Conservation (phyloP, 2,888 invertebrate species). For the Cheilosia soror region DNA sequence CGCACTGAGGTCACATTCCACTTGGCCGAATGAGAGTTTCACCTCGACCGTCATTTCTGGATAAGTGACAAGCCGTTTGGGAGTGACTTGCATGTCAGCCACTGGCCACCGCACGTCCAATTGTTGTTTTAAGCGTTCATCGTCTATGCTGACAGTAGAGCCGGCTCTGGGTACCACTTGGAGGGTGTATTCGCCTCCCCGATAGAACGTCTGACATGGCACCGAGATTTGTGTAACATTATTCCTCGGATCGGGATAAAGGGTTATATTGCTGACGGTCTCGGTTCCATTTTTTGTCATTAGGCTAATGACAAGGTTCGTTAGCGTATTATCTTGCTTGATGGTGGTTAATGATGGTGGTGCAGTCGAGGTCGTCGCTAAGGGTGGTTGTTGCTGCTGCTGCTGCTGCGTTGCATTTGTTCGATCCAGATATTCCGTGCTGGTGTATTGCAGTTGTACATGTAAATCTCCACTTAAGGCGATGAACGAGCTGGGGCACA, state of each 20-base stretch:
- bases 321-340: constrained; percentile 71
- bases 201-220: constrained; percentile 81
- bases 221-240: constrained; percentile 82
- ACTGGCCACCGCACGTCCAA: constrained; percentile 93
- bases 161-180: constrained; percentile 80
- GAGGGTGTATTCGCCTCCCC: constrained; percentile 82
- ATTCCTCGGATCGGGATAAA: constrained; percentile 81
- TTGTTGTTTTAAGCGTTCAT: constrained; percentile 83
- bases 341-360: constrained; percentile 43
- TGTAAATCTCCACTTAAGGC: constrained; percentile 92
- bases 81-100: constrained; percentile 89
- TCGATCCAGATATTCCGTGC: constrained; percentile 82
- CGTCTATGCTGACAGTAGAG: constrained; percentile 61
- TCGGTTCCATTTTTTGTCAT: constrained; percentile 78
- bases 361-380: not conserved
- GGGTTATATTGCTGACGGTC: constrained; percentile 81
- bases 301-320: constrained; percentile 75
- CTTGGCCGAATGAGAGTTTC: constrained; percentile 90
- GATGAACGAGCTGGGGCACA: constrained; percentile 90
- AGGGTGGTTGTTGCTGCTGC: not conserved
- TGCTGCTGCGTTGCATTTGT: constrained; percentile 81
- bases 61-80: constrained; percentile 91
- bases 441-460: constrained; percentile 86
- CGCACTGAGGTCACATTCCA: constrained; percentile 85
- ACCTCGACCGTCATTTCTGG: constrained; percentile 90